Conservation (phyloP, 1,140 invertebrate genomes). For the Asobara japonica region DNA sequence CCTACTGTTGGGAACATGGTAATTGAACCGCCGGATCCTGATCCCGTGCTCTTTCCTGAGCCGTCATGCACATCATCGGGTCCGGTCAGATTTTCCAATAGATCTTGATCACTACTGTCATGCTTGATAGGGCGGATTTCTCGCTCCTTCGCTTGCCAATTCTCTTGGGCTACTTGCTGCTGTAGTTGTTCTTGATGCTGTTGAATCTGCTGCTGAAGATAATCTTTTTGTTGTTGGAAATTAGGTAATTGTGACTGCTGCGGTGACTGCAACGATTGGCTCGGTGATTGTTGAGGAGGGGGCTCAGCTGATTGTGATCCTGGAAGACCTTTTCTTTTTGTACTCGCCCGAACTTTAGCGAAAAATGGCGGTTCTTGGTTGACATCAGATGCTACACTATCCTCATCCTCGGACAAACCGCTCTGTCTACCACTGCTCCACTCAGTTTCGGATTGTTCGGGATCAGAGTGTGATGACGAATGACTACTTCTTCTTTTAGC, state of each 20-base stretch:
- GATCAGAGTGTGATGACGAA: slow-evolving; percentile 76
- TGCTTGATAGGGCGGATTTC: slow-evolving; percentile 43
- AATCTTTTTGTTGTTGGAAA: slow-evolving; percentile 55
- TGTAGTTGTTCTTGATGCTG: slow-evolving; percentile 57
- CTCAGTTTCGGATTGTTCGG: slow-evolving; percentile 81
- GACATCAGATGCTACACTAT: slow-evolving; percentile 75
- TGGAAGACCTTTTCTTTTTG: slow-evolving; percentile 63
- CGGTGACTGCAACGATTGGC: slow-evolving; percentile 38
- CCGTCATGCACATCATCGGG: slow-evolving; percentile 68
- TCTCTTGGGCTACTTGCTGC: slow-evolving; percentile 54
- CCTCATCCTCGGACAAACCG: slow-evolving; percentile 76
- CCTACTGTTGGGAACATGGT: slow-evolving; percentile 79
- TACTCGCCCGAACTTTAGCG: slow-evolving; percentile 70
- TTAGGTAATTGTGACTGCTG: slow-evolving; percentile 43
- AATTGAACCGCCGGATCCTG: slow-evolving; percentile 68
- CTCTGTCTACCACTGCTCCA: slow-evolving; percentile 76
- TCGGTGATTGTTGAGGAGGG: slow-evolving; percentile 29
- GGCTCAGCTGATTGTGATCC: slow-evolving; percentile 30
- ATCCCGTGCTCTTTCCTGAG: slow-evolving; percentile 70
- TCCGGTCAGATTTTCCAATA: slow-evolving; percentile 62
- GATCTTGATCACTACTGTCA: slow-evolving; percentile 59
- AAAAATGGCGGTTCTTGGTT: slow-evolving; percentile 72
- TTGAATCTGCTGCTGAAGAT: slow-evolving; percentile 59
- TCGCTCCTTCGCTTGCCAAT: slow-evolving; percentile 51
- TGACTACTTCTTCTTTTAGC: slow-evolving; percentile 74